Percentiles rank a stretch among this genome's conserved stretches.
These are phyloP conservation scores for Tupaia chinensis DNA, from an alignment of 2,113 vertebrate genomes.

Conservation along the genomic window DNA sequence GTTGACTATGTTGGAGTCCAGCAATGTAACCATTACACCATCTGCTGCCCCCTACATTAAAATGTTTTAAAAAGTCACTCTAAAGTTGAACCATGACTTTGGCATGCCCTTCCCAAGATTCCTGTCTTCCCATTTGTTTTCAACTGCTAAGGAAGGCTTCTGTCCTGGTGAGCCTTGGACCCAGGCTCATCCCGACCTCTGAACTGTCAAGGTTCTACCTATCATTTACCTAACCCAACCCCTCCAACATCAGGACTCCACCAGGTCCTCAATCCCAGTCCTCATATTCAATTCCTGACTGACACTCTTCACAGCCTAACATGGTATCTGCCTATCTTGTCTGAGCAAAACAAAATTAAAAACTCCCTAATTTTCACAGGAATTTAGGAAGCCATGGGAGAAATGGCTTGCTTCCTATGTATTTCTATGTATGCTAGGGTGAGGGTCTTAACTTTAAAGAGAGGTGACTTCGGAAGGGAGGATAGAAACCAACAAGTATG, in stretches of 20 bases:
- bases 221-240: neutral
- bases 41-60: neutral
- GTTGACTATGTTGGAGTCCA: too few species aligned
- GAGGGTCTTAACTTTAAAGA: neutral
- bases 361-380: neutral
- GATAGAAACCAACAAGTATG: neutral
- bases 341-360: slow-evolving; percentile 31
- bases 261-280: neutral
- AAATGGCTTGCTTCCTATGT: neutral
- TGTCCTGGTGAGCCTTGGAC: neutral
- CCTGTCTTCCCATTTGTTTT: neutral
- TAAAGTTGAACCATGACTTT: neutral
- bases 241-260: neutral
- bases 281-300: neutral
- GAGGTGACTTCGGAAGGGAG: neutral
- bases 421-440: neutral
- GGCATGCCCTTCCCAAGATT: neutral
- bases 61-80: neutral
- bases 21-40: too few species aligned
- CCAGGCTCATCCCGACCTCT: neutral
- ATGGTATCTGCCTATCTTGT: neutral
- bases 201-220: neutral
- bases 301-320: neutral
- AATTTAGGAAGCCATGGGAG: neutral
- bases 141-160: neutral